A percentile compares a stretch with the other conserved stretches of the same genome.
Evolutionary conservation across 1,140 invertebrate species (phyloP).

Genomic region (Centruroides vittatus): DNA sequence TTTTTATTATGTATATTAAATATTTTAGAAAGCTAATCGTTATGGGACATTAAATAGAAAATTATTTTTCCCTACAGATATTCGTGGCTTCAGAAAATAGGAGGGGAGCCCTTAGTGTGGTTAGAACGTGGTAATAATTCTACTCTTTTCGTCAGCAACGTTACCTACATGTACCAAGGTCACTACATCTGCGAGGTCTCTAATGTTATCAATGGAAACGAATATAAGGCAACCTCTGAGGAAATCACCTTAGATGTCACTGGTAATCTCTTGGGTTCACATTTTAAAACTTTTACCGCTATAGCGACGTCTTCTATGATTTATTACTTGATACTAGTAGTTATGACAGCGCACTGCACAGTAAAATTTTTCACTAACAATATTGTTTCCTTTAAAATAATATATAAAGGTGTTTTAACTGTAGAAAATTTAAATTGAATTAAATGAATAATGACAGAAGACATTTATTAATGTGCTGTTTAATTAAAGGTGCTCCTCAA

Average conservation of each 20-base stretch:
- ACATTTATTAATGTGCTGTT: too few relatives aligned
- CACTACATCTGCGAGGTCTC: conserved; percentile 20
- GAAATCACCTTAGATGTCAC: conserved; percentile 19
- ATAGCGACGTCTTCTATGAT: neutral
- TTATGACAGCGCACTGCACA: too few relatives aligned
- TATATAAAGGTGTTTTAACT: too few relatives aligned
- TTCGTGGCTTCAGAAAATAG: conserved; percentile 16
- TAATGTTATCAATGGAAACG: conserved; percentile 17
- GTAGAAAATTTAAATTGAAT: too few relatives aligned
- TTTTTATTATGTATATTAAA: too few relatives aligned
- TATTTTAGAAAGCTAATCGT: too few relatives aligned
- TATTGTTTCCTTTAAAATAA: too few relatives aligned
- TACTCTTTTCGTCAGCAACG: conserved; percentile 12
- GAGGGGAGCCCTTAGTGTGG: conserved; percentile 14
- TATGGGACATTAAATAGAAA: too few relatives aligned
- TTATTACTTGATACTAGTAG: neutral
- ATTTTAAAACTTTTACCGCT: neutral
- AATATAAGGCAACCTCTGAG: conserved; percentile 12
- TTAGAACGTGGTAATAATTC: conserved; percentile 14
- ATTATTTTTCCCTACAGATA: conserved; percentile 1
- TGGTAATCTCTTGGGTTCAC: conserved; percentile 9
- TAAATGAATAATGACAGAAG: too few relatives aligned
- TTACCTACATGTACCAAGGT: conserved; percentile 18
- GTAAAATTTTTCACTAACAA: too few relatives aligned
- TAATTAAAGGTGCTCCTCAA: conserved; percentile 15